Evolutionary conservation across 2,113 vertebrate genomes (phyloP).

Genomic region (Otis tarda): DNA sequence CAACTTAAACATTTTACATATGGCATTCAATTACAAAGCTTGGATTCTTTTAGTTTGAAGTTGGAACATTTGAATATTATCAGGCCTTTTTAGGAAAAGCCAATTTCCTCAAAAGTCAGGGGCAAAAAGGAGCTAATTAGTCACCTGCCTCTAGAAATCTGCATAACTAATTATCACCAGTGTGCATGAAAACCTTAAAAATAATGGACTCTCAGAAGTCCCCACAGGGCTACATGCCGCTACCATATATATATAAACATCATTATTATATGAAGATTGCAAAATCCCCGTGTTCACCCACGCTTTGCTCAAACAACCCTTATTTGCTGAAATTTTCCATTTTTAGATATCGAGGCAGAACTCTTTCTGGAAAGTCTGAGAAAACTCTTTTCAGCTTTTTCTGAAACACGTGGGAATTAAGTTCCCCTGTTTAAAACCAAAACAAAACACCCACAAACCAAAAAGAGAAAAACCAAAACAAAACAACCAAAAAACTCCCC

Average conservation of each 20-base stretch:
- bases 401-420: neutral
- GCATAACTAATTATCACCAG: neutral
- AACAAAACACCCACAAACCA: neutral
- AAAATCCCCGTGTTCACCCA: neutral
- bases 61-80: neutral
- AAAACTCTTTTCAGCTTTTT: neutral
- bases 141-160: neutral
- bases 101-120: neutral
- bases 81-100: neutral
- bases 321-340: neutral
- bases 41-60: neutral
- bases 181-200: neutral
- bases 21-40: neutral
- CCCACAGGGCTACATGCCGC: neutral
- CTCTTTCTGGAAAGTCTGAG: neutral
- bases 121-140: neutral
- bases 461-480: no score
- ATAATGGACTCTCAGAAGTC: neutral
- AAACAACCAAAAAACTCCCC: neutral
- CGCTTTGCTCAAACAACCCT: neutral
- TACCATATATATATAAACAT: neutral
- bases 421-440: neutral
- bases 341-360: neutral
- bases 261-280: neutral
- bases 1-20: neutral